Base-by-base conservation (phyloP, 1,140 invertebrate species). In the Atopsyche davidsoni region DNA sequence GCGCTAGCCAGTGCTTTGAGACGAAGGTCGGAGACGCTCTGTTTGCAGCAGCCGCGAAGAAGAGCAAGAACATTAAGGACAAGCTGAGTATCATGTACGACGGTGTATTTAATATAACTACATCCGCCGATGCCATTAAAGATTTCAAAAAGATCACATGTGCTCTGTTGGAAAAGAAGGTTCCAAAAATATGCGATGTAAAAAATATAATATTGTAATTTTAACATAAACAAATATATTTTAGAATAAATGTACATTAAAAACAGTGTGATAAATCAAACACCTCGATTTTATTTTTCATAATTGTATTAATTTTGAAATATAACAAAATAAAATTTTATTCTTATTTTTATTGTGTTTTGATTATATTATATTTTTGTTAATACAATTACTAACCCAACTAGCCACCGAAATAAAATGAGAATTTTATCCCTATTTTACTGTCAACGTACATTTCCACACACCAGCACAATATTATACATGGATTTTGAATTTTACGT, bases 81-180 rank as follows among this genome's bases (percentile, higher is more conserved):
- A 52, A 54, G n/a, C 56, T 52, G 9, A 55, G 51, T 1, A 51
- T 58, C n/a, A 47, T 55, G 23, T 54, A 44, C 34, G 51, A 51
- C 17, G 18, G 42, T 24, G 22, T 31, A 18, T 51, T 17, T 35
- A 32, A 57, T 22, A 11, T 31, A 11, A n/a, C 0, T 6, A 13
- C 50, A 4, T 46, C 50, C 10, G 39, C 31, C 2, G 32, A 14
- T 14, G 55, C 55, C 25, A 53, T 57, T 13, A 35, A 22, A 22
- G 21, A 57, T 40, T 57, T 57, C 28, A 41, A 21, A 53, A 25
- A 25, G 17, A 40, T 44, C 4, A 53, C 55, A n/a, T 57, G 55
- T 46, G 11, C 18, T 13, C n/a, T 47, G 36, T 36, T 57, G 17
- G 21, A 39, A 41, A 19, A 49, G 28, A 24, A 40, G 7, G 22